Evolutionary conservation across 2,888 invertebrate genomes (phyloP).

Genomic region (Phasia obesa): DNA sequence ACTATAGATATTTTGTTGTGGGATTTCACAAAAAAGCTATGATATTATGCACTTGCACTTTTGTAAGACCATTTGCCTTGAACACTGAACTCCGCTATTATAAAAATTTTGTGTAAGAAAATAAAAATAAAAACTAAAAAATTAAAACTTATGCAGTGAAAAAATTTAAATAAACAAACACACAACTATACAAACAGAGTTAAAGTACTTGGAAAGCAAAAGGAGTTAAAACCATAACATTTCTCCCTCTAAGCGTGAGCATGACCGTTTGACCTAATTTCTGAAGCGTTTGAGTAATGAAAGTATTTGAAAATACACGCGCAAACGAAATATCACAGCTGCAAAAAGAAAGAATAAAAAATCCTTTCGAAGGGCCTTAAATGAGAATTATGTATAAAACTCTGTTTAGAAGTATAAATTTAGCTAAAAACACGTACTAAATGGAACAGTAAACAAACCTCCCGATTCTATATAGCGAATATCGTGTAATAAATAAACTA

Average conservation of each 20-base stretch:
- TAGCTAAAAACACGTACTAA: too few relatives aligned
- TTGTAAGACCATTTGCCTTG: too few relatives aligned
- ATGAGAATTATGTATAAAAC: too few relatives aligned
- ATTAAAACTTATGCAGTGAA: background rate
- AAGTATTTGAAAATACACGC: slow-evolving; percentile 74
- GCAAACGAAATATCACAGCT: background rate
- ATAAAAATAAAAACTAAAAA: slow-evolving; percentile 35
- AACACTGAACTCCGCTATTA: too few relatives aligned
- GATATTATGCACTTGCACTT: too few relatives aligned
- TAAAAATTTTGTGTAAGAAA: slow-evolving; percentile 13
- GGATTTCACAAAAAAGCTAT: too few relatives aligned
- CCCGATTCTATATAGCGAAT: too few relatives aligned
- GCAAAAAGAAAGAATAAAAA: background rate
- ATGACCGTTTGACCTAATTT: slow-evolving; percentile 82
- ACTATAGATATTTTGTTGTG: too few relatives aligned
- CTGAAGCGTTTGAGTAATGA: slow-evolving; percentile 75
- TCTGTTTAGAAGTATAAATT: too few relatives aligned
- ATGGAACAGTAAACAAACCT: too few relatives aligned
- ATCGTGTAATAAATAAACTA: too few relatives aligned
- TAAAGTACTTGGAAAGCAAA: slow-evolving; percentile 55
- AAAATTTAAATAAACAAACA: slow-evolving; percentile 27
- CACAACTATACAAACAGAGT: background rate
- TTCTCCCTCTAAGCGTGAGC: slow-evolving; percentile 74
- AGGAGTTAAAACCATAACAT: slow-evolving; percentile 66
- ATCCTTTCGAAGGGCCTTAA: slow-evolving; percentile 1